phyloP scores from a whole-genome alignment of 1,140 invertebrate species.

The Hesperophylax magnus region DNA sequence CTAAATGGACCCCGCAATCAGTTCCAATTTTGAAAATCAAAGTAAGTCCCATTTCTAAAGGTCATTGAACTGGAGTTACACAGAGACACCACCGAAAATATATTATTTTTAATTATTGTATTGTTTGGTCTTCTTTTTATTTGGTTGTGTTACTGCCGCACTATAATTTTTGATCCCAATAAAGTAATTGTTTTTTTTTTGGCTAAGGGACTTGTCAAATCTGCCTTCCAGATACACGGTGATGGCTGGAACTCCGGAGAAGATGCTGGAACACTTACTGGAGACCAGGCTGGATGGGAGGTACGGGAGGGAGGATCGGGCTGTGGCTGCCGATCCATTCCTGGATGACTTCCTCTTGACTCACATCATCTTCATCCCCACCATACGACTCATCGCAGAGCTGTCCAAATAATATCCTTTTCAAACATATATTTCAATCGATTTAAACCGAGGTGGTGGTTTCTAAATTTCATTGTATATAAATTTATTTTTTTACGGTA shows the following conservation, averaged over 20 bases:
- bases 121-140: too few species aligned
- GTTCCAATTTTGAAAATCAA: too few species aligned
- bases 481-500: too few species aligned
- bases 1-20: too few species aligned
- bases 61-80: too few species aligned
- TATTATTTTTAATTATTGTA: too few species aligned
- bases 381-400: slow-evolving; percentile 81
- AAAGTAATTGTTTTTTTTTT: neutral
- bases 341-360: slow-evolving; percentile 90
- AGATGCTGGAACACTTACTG: slow-evolving; percentile 89
- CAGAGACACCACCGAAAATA: too few species aligned
- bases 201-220: neutral
- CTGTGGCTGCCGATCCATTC: slow-evolving; percentile 74
- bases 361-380: slow-evolving; percentile 90
- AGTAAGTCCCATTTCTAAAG: too few species aligned
- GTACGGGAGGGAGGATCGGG: slow-evolving; percentile 65
- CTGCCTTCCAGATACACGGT: slow-evolving; percentile 83
- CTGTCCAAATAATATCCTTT: slow-evolving; percentile 86
- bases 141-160: too few species aligned
- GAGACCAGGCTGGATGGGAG: slow-evolving; percentile 83
- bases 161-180: too few species aligned
- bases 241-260: slow-evolving; percentile 90
- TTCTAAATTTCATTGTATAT: too few species aligned
- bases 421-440: neutral
- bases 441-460: too few species aligned